phyloP scores from a whole-genome alignment of 2,888 invertebrate species.

The Acanthosepion esculentum region DNA sequence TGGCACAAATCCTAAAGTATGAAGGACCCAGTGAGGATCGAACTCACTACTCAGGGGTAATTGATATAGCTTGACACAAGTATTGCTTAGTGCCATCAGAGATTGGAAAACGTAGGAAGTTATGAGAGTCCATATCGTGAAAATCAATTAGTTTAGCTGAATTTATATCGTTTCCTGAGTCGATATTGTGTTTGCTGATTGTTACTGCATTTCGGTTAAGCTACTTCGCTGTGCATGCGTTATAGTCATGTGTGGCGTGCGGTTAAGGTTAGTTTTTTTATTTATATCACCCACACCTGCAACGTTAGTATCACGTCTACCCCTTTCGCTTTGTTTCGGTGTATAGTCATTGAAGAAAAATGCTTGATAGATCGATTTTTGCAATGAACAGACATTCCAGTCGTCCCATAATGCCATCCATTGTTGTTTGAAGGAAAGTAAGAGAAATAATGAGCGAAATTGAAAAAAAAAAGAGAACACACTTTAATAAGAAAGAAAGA shows the following conservation, averaged over 20 bases:
- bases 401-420: neutral
- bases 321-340: neutral
- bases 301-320: neutral
- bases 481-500: no score
- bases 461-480: no score
- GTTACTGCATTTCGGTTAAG: no score
- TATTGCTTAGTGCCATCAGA: no score
- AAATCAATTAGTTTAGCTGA: neutral
- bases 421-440: neutral
- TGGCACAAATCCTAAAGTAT: no score
- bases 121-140: neutral
- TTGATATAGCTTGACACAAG: no score
- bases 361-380: neutral
- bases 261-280: neutral
- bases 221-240: neutral
- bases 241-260: neutral
- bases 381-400: neutral
- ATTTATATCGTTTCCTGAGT: neutral
- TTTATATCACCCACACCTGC: neutral
- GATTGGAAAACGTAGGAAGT: no score
- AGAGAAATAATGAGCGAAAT: no score
- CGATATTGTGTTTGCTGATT: neutral
- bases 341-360: neutral
- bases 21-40: no score
- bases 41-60: no score